A percentile compares a stretch with the other conserved stretches of the same genome.
These are phyloP conservation scores for Aphelenchoides avenae DNA, from an alignment of 1,140 invertebrate genomes.

Conservation along the genomic window DNA sequence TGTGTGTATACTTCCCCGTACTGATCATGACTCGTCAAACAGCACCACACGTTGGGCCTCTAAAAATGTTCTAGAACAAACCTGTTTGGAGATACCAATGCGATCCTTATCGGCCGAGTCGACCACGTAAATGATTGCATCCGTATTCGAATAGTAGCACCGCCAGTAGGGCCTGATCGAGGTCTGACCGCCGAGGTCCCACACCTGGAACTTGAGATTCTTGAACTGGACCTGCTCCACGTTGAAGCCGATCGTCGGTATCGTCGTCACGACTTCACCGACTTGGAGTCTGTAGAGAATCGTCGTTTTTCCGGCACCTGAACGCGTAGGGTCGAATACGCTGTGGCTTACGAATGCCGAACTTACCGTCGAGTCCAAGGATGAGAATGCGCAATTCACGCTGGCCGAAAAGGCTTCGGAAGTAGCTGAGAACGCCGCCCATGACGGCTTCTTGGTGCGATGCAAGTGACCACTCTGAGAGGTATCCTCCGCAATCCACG, in stretches of 20 bases:
- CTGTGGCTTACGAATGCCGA: too few species aligned
- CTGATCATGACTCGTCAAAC: neutral
- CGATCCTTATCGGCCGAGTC: slow-evolving; percentile 96
- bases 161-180: slow-evolving; percentile 97
- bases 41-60: neutral
- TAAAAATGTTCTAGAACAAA: slow-evolving; percentile 60
- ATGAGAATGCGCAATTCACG: slow-evolving; percentile 96
- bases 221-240: slow-evolving; percentile 76
- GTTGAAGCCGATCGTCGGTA: slow-evolving; percentile 93
- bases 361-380: slow-evolving; percentile 90
- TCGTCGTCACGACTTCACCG: slow-evolving; percentile 98
- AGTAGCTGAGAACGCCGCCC: slow-evolving; percentile 56
- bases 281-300: slow-evolving; percentile 96
- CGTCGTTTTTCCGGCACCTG: slow-evolving; percentile 96
- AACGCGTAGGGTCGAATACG: too few species aligned
- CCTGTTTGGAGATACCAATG: slow-evolving; percentile 97
- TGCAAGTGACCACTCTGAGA: too few species aligned
- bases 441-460: too few species aligned
- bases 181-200: slow-evolving; percentile 97
- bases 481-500: too few species aligned
- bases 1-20: neutral
- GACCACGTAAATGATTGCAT: slow-evolving; percentile 99
- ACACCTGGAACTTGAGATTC: slow-evolving; percentile 64
- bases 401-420: slow-evolving; percentile 62
- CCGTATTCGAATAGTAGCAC: slow-evolving; percentile 99